Conservation (phyloP, 2,888 invertebrate genomes). For the Campaea margaritaria region DNA sequence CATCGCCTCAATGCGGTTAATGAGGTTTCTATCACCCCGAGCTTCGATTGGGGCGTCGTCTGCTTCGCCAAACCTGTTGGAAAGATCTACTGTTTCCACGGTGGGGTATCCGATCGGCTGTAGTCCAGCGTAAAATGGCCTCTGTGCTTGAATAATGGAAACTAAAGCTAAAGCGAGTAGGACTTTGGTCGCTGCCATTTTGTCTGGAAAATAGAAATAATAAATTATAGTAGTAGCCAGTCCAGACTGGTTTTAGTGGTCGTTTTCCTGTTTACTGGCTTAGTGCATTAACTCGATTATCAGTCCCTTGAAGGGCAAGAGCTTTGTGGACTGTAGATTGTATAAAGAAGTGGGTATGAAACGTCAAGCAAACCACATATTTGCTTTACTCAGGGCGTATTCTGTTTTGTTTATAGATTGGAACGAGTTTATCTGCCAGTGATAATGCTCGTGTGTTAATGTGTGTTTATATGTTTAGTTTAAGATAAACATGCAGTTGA, state of each 20-base stretch:
- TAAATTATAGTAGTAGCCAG: constrained; percentile 17
- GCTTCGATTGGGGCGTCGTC: constrained; percentile 85
- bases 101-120: constrained; percentile 86
- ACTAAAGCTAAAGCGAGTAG: constrained; percentile 54
- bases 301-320: constrained; percentile 12
- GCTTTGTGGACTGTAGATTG: constrained; percentile 2
- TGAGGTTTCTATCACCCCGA: constrained; percentile 82
- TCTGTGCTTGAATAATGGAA: constrained; percentile 76
- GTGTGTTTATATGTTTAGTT: background rate
- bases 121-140: constrained; percentile 87
- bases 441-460: background rate
- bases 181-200: constrained; percentile 58
- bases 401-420: background rate
- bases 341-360: background rate
- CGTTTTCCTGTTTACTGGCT: constrained; percentile 16
- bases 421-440: background rate
- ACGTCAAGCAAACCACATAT: background rate
- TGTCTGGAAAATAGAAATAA: constrained; percentile 50
- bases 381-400: background rate
- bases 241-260: constrained; percentile 8
- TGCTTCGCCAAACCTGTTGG: constrained; percentile 82
- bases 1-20: constrained; percentile 83
- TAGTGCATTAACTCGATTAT: constrained; percentile 1
- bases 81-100: constrained; percentile 65
- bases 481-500: background rate